Conservation (phyloP, 2,888 invertebrate genomes). For the Drosophila macrothrix region DNA sequence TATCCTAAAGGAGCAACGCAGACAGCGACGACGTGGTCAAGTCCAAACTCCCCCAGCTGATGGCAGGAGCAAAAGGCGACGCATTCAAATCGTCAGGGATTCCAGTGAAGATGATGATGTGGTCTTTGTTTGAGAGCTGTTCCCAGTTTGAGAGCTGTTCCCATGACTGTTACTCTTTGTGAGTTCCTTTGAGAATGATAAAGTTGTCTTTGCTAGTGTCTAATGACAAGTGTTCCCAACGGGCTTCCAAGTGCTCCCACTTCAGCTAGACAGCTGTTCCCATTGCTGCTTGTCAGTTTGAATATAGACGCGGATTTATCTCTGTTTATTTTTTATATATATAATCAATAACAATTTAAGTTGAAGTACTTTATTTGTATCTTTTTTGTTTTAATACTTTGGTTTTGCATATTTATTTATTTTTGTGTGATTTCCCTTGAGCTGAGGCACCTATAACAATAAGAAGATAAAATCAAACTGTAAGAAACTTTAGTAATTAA, state of each 20-base stretch:
- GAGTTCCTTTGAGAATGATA: conserved; percentile 57
- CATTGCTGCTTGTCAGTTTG: neutral
- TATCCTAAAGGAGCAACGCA: conserved; percentile 85
- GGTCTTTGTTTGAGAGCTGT: conserved; percentile 10
- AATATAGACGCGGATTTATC: conserved; percentile 8
- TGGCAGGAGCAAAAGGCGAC: conserved; percentile 40
- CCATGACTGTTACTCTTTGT: neutral
- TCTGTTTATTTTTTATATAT: conserved; percentile 36
- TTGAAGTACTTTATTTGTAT: conserved; percentile 41
- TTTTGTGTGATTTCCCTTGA: neutral
- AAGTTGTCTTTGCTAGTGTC: conserved; percentile 14
- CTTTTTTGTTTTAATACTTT: conserved; percentile 51
- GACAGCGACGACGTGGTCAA: conserved; percentile 57
- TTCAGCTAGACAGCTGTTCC: neutral
- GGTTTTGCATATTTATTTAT: conserved; percentile 35
- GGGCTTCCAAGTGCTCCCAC: neutral
- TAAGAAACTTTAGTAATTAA: conserved; percentile 6
- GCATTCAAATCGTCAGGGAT: conserved; percentile 48
- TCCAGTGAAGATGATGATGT: conserved; percentile 65
- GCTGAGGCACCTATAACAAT: conserved; percentile 15
- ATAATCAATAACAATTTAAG: conserved; percentile 17
- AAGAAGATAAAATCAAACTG: neutral
- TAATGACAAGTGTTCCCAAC: neutral
- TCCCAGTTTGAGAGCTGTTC: neutral
- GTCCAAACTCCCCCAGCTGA: neutral